A percentile compares a stretch with the other conserved stretches of the same genome.
Evolutionary conservation across 2,888 invertebrate genomes (phyloP).

Genomic region (Drosophila fungiperda): DNA sequence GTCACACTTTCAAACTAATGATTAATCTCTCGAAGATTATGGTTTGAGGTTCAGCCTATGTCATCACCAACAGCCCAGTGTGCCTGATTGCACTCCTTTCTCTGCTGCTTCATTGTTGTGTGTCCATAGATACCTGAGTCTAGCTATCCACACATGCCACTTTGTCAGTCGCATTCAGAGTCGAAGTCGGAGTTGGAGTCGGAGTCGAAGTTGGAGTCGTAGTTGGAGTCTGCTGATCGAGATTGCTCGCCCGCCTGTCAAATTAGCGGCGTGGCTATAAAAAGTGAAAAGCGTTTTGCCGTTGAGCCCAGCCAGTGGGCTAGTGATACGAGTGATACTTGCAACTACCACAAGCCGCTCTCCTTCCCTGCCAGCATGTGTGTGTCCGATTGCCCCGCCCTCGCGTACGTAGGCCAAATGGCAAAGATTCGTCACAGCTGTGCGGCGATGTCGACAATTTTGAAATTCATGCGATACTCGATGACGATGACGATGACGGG

Average conservation of each 20-base stretch:
- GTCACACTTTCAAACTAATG: background rate
- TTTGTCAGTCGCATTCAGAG: slow-evolving; percentile 45
- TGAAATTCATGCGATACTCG: slow-evolving; percentile 75
- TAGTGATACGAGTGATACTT: slow-evolving; percentile 37
- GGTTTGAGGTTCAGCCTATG: background rate
- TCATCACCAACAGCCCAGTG: slow-evolving; percentile 41
- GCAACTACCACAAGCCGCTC: slow-evolving; percentile 20
- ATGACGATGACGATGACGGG: slow-evolving; percentile 66
- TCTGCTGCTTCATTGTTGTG: slow-evolving; percentile 8
- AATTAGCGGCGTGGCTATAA: slow-evolving; percentile 76
- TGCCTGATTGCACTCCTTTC: slow-evolving; percentile 34
- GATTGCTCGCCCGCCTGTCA: slow-evolving; percentile 78
- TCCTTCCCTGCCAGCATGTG: slow-evolving; percentile 23
- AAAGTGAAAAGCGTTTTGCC: slow-evolving; percentile 72
- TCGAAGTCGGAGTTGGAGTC: slow-evolving; percentile 16
- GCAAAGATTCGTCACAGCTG: slow-evolving; percentile 74
- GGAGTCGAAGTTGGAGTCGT: slow-evolving; percentile 9
- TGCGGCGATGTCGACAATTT: slow-evolving; percentile 66
- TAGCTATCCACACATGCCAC: slow-evolving; percentile 51
- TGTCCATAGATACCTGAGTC: slow-evolving; percentile 38
- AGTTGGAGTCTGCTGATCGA: slow-evolving; percentile 60
- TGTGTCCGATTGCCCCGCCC: slow-evolving; percentile 45
- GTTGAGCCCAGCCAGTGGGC: slow-evolving; percentile 27
- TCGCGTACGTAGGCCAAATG: slow-evolving; percentile 36
- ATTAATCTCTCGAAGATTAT: background rate